Conservation (phyloP, 2,113 vertebrate species). For the Gallinago paraguaiae region DNA sequence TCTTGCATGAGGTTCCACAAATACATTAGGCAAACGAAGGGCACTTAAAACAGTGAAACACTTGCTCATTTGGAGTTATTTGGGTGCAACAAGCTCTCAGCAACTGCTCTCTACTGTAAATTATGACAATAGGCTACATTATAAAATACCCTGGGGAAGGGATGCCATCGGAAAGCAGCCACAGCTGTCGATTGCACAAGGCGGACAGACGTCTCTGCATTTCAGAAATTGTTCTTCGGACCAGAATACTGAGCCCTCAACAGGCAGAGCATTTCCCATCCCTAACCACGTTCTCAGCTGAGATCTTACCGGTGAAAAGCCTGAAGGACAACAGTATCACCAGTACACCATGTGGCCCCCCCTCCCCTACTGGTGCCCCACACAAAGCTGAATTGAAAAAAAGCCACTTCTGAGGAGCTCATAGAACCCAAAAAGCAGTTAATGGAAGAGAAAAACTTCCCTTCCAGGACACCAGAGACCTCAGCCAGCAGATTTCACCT, state of each 20-base stretch:
- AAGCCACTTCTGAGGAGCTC: neutral
- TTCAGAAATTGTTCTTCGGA: neutral
- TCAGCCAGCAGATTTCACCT: neutral
- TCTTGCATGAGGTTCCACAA: neutral
- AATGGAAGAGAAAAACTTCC: fast-evolving
- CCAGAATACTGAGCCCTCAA: neutral
- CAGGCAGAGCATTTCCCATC: neutral
- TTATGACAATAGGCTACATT: neutral
- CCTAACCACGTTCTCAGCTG: neutral
- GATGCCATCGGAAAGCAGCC: neutral
- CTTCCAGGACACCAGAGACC: neutral
- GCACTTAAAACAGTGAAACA: neutral
- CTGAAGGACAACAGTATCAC: neutral
- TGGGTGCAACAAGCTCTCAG: neutral
- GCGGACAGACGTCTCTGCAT: neutral
- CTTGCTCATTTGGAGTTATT: neutral
- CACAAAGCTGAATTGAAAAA: neutral
- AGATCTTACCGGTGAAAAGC: neutral
- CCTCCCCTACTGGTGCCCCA: neutral
- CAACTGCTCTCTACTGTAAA: neutral
- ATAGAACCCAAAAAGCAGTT: neutral
- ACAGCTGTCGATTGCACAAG: neutral
- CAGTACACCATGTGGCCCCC: fast-evolving
- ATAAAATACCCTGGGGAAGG: neutral
- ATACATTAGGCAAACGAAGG: neutral